Percentiles rank a stretch among this genome's conserved stretches.
These are phyloP conservation scores for Callospermophilus lateralis DNA, from an alignment of 2,113 vertebrate genomes.

Conservation along the genomic window DNA sequence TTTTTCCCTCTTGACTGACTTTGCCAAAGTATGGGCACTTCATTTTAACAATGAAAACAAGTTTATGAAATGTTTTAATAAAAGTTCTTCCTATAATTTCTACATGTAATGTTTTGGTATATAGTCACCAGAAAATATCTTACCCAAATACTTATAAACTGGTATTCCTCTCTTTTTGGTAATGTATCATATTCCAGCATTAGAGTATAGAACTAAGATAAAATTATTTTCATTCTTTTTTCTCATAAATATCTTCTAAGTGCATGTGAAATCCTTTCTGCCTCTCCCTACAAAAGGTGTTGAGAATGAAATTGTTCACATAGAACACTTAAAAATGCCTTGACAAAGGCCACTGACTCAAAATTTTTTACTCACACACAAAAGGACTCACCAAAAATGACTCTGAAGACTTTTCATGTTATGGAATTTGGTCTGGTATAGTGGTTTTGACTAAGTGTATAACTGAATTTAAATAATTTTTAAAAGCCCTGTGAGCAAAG, in stretches of 20 bases:
- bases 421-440: not conserved
- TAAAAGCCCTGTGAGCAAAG: slow-evolving; percentile 15
- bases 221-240: not conserved
- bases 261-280: not conserved
- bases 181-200: not conserved
- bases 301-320: not conserved
- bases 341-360: not conserved
- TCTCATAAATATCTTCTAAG: not conserved
- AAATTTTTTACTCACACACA: not conserved
- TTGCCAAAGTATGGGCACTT: not conserved
- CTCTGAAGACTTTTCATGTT: not conserved
- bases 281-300: not conserved
- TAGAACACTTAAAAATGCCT: not conserved
- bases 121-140: not conserved
- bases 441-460: not conserved
- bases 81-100: not conserved
- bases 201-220: not conserved
- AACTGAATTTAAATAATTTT: slow-evolving; percentile 14
- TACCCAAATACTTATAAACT: not conserved
- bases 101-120: not conserved
- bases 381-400: not conserved
- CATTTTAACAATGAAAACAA: slow-evolving; percentile 23
- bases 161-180: not conserved
- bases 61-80: not conserved
- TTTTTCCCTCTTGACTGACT: not conserved